Base-by-base conservation (phyloP, 2,797 vertebrate genomes). In the Pantherophis vulpinus region DNA sequence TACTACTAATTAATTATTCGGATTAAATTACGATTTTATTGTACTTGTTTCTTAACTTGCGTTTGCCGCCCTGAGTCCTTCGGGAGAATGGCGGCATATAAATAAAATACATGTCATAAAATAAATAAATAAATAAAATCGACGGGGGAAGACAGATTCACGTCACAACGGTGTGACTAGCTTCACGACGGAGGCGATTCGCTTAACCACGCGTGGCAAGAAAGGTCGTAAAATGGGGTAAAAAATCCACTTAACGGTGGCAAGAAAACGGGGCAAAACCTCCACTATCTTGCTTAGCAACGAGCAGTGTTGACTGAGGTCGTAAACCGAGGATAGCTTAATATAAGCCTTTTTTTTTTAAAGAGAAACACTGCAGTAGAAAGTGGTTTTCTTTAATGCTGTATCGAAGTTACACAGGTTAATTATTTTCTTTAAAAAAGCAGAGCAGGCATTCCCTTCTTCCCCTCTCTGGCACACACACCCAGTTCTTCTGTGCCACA, bases 111-210 rank as follows among this genome's bases (percentile, higher is more conserved):
- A 3, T 42, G 37, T 42, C 37, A 42, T 42, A n/a, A 42, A 42
- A 42, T 42, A 42, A 42, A 42, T 42, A 42, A 42, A 42, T 42
- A 42, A 42, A 42, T 42, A 42, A 42, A 42, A 42, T 42, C 0
- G 59, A 60, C 0, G 5, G 20, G 7, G 59, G 37, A 59, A 60
- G 2, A 7, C 20, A 9, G 59, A 25, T 60, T 60, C 59, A 25
- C 23, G 9, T 25, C 2, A 60, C 61, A 5, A 25, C 61, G 27
- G 0, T 13, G 27, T 5, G 11, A 29, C 4, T 66, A 66, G 4
- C 5, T 5, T 14, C 5, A n/a, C 29, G 5, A 2, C 9, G 0
- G 29, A 12, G 14, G 2, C 1, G 12, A n/a, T 66, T 14, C 12
- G 14, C 63, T 66, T 6, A n/a, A n/a, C 29, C 6, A 66, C 12